Evolutionary conservation across 1,140 invertebrate genomes (phyloP).

Genomic region (Lamellibrachia luymesi): DNA sequence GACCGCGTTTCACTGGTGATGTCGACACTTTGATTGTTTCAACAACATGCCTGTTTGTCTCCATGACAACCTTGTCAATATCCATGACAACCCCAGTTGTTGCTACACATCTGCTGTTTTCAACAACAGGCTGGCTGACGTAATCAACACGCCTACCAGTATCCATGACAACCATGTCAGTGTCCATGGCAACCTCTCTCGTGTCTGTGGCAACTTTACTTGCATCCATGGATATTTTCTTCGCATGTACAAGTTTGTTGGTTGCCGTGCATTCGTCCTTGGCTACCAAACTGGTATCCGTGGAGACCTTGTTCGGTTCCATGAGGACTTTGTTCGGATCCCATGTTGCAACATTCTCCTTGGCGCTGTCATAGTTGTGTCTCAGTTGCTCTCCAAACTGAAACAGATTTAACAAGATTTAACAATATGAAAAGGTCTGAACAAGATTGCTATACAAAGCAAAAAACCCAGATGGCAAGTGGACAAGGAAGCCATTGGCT

Average conservation of each 20-base stretch:
- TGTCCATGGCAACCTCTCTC: not conserved
- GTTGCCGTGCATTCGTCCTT: not conserved
- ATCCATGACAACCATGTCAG: not conserved
- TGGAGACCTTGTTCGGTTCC: not conserved
- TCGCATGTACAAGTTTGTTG: not conserved
- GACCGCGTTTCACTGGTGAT: not conserved
- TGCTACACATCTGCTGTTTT: not conserved
- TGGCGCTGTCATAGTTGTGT: not conserved
- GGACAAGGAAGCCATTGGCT: not conserved
- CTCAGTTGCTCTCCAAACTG: not conserved
- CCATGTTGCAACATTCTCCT: constrained; percentile 8
- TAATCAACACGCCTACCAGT: not conserved
- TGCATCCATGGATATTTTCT: not conserved
- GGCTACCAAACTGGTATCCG: not conserved
- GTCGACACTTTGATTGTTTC: not conserved
- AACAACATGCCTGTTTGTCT: not conserved
- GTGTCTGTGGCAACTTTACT: not conserved
- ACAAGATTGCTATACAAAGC: not conserved
- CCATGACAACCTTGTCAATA: not conserved
- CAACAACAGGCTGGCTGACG: not conserved
- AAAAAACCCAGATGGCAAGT: not conserved
- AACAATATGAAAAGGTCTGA: not conserved
- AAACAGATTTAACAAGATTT: constrained; percentile 5
- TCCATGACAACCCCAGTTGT: not conserved
- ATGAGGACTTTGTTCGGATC: not conserved